Evolutionary conservation across 2,113 vertebrate species (phyloP), one percentile per base, ranked within the genome.

Genomic region (Lophotis ruficrista): DNA sequence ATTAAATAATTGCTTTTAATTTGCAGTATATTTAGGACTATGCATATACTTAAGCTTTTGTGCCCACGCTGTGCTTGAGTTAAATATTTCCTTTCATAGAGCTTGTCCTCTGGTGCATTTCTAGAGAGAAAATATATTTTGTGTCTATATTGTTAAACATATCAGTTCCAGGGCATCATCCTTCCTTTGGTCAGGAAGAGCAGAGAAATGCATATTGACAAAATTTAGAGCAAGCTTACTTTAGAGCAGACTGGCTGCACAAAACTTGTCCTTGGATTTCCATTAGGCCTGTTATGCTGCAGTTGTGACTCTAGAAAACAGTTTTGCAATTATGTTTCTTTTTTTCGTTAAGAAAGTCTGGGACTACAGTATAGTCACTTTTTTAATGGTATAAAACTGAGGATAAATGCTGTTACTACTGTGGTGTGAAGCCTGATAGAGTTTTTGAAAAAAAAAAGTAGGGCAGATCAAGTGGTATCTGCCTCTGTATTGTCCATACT

Each of bases 161-260:
- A 23, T 81, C 14, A 8, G 33, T 71, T 80, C 6, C 14, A 47
- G 38, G 28, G 8, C 12, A 41, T n/a, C 37, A 53, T 2, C 5
- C 8, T 76, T 10, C 10, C 20, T 48, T 22, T 15, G 5, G 30
- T 24, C 25, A 68, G 10, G 27, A 68, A n/a, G 37, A 72, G 57
- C 3, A 53, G 4, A 33, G n/a, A 72, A 9, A 43, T 5, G 2
- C 6, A 16, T n/a, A 10, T 33, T 0, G 4, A 33, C 14, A 37
- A 66, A 77, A 31, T 68, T 76, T 47, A 47, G 22, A 84, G 14
- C 7, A 57, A 68, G 7, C 9, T 28, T 62, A 45, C 8, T 61
- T 7, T 56, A 57, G 10, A 72, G 3, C 4, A 48, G 15, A 43
- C 25, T 38, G 45, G 5, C 7, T 70, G 12, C 19, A 66, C 14